These are phyloP conservation scores for Enteromius thamalakanensis DNA, from an alignment of 2,797 vertebrate genomes.

Conservation along the genomic window DNA sequence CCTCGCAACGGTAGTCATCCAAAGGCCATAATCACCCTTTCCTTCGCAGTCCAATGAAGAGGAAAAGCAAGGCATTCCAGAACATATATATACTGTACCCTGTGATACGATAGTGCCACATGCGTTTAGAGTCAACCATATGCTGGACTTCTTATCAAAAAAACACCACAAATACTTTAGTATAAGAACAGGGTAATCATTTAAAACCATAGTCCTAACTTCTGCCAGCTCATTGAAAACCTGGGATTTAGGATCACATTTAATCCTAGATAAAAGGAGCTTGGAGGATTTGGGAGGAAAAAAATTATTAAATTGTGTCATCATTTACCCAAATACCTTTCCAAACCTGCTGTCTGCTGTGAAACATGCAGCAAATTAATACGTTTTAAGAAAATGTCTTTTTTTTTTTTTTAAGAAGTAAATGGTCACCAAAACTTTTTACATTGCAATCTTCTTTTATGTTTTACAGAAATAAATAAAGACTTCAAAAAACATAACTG, in stretches of 20 bases:
- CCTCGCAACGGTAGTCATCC: conserved; percentile 17
- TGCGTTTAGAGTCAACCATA: not conserved
- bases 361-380: not conserved
- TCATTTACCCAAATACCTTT: not conserved
- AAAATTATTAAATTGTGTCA: not conserved
- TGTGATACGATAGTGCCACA: not conserved
- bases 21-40: conserved; percentile 20
- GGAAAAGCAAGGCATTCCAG: conserved; percentile 33
- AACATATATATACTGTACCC: not conserved
- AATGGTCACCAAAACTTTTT: not conserved
- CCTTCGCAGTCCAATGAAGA: not conserved
- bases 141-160: not conserved
- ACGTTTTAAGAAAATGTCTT: not conserved
- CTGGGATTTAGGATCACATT: not conserved
- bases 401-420: not conserved
- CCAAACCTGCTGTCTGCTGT: not conserved
- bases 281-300: not conserved
- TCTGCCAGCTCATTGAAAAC: not conserved
- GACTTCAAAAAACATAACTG: not conserved
- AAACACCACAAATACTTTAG: not conserved
- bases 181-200: conserved; percentile 8
- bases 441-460: not conserved
- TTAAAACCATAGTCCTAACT: not conserved
- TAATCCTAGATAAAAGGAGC: not conserved
- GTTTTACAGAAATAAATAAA: not conserved